Conservation (phyloP, 2,888 invertebrate species). For the Aphelenchoides bicaudatus region DNA sequence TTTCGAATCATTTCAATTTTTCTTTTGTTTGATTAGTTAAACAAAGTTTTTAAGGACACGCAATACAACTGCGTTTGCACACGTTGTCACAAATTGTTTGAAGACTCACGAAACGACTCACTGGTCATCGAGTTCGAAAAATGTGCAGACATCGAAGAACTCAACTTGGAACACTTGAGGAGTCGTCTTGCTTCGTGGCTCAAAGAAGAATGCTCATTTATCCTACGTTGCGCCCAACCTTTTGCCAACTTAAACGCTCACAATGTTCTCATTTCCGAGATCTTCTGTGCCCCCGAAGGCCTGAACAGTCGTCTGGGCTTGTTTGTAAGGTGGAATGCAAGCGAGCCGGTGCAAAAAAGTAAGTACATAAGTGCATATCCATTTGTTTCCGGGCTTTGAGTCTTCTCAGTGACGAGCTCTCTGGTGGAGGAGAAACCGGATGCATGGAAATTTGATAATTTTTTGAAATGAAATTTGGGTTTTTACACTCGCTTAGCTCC, state of each 20-base stretch:
- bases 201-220: conserved; percentile 14
- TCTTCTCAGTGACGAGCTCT: too few species aligned
- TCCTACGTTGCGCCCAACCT: background rate
- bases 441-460: too few species aligned
- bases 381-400: background rate
- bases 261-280: conserved; percentile 10
- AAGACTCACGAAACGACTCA: background rate
- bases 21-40: too few species aligned
- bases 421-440: too few species aligned
- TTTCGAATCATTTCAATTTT: background rate
- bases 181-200: conserved; percentile 9
- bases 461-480: too few species aligned
- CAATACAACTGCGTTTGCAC: conserved; percentile 2
- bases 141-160: conserved; percentile 4
- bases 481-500: too few species aligned
- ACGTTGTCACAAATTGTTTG: conserved; percentile 9
- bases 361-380: background rate
- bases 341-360: conserved; percentile 4
- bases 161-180: background rate
- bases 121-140: conserved; percentile 14
- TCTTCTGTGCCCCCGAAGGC: conserved; percentile 12
- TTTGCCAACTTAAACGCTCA: background rate
- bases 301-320: conserved; percentile 8
- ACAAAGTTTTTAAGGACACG: conserved; percentile 9
- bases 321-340: conserved; percentile 11